Conservation (phyloP, 2,113 vertebrate genomes). For the Pithys albifrons region DNA sequence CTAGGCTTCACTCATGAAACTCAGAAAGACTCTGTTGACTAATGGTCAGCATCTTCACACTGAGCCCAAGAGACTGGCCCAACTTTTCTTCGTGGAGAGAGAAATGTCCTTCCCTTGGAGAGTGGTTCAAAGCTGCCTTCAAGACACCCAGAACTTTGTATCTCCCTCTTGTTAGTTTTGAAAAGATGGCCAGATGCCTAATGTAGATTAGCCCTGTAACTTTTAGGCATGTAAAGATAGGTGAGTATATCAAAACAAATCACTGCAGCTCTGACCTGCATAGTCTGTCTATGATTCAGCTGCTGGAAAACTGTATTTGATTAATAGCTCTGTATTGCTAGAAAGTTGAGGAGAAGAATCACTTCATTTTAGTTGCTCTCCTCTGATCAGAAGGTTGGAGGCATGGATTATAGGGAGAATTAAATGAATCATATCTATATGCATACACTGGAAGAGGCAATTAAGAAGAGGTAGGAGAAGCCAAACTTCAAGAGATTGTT, state of each 20-base stretch:
- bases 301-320: slow-evolving; percentile 2
- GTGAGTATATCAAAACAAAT: slow-evolving; percentile 11
- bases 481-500: slow-evolving; percentile 29
- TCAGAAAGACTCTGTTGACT: neutral
- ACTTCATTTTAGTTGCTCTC: neutral
- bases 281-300: neutral
- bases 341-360: neutral
- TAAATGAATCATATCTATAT: neutral
- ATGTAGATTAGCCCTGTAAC: neutral
- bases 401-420: neutral
- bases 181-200: neutral
- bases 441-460: neutral
- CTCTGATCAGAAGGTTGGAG: slow-evolving; percentile 18
- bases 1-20: neutral
- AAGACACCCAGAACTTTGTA: neutral
- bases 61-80: neutral
- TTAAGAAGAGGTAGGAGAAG: slow-evolving; percentile 6
- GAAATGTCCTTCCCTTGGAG: neutral
- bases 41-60: neutral
- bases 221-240: neutral
- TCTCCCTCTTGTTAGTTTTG: neutral
- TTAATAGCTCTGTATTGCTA: neutral
- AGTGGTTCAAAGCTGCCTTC: neutral
- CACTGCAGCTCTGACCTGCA: neutral
- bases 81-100: fast-evolving